Percentiles rank a stretch among this genome's conserved stretches.
These are phyloP conservation scores for Phalera bucephala DNA, from an alignment of 2,888 invertebrate genomes.

Conservation along the genomic window DNA sequence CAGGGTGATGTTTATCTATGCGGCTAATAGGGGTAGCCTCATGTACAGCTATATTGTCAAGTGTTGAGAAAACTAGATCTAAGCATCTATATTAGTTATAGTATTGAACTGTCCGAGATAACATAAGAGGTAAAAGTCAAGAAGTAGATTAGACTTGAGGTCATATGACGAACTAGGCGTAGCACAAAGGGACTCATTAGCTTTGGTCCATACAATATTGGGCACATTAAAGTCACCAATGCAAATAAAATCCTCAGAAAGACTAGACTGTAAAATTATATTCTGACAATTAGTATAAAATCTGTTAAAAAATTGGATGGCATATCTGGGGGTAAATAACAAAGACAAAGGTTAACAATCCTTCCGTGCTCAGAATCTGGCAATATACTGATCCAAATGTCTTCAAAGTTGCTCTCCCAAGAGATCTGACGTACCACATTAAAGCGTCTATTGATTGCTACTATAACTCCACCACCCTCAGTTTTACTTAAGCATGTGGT, in stretches of 20 bases:
- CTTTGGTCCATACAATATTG: conserved; percentile 1
- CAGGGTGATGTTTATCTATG: too few species aligned
- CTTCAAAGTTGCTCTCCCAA: conserved; percentile 17
- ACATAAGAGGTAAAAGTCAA: too few species aligned
- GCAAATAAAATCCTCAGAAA: background rate
- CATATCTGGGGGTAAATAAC: conserved; percentile 15
- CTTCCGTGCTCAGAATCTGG: background rate
- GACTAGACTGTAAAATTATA: background rate
- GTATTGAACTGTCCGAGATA: background rate
- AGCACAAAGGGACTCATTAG: background rate
- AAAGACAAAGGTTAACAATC: background rate
- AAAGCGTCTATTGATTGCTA: conserved; percentile 12
- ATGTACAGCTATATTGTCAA: too few species aligned
- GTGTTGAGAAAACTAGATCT: background rate
- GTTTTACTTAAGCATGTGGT: background rate
- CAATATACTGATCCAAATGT: conserved; percentile 15
- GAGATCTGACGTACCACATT: conserved; percentile 9
- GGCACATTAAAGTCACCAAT: conserved; percentile 6
- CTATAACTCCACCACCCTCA: conserved; percentile 15
- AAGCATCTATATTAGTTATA: background rate
- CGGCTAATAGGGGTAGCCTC: too few species aligned
- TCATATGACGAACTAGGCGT: background rate
- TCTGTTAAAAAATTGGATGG: background rate
- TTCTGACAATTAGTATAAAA: conserved; percentile 6
- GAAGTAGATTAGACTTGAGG: too few species aligned